phyloP scores from a whole-genome alignment of 2,888 invertebrate genomes.

The Ametastegia equiseti region DNA sequence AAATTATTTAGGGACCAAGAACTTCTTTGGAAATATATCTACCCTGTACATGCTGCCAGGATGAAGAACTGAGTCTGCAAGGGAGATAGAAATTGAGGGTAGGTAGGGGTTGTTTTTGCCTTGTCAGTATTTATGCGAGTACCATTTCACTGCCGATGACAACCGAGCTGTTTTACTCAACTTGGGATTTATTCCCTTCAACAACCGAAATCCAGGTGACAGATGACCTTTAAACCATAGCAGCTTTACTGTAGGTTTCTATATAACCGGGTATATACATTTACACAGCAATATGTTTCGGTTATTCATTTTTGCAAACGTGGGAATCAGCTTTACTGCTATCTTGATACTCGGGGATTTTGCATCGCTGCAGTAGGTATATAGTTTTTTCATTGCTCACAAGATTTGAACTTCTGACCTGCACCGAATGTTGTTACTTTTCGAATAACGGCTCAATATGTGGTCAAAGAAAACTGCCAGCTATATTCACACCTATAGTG shows the following conservation, averaged over 20 bases:
- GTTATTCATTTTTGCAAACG: neutral
- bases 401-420: neutral
- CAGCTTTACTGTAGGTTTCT: neutral
- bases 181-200: constrained; percentile 19
- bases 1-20: neutral
- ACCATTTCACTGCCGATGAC: constrained; percentile 33
- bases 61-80: neutral
- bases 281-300: neutral
- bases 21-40: neutral
- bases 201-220: neutral
- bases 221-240: neutral
- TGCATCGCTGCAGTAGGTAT: neutral
- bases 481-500: no score
- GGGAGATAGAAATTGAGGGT: neutral
- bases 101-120: constrained; percentile 24
- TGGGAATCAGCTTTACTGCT: neutral
- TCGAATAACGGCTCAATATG: neutral
- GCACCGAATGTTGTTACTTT: neutral
- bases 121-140: neutral
- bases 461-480: neutral
- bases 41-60: neutral
- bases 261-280: neutral
- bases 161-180: constrained; percentile 35
- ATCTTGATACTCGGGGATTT: neutral
- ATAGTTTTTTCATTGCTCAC: neutral